Evolutionary conservation across 2,888 invertebrate species (phyloP).

Genomic region (Lymantria dispar): DNA sequence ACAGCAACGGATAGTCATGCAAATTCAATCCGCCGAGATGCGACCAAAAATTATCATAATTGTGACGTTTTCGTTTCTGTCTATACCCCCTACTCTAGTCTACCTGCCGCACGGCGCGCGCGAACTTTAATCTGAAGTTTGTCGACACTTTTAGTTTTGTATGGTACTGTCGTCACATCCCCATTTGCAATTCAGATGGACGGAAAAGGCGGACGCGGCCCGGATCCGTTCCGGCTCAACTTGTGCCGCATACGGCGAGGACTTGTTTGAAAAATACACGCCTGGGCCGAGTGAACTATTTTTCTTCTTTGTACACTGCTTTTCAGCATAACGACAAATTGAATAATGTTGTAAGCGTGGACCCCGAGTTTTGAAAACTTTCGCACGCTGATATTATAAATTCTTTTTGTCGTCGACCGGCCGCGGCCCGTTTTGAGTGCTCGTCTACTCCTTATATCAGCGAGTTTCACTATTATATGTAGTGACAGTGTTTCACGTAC

Average conservation of each 20-base stretch:
- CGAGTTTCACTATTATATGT: too few relatives aligned
- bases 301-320: slow-evolving; percentile 55
- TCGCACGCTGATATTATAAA: slow-evolving; percentile 31
- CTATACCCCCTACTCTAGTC: too few relatives aligned
- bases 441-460: not conserved
- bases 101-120: slow-evolving; percentile 64
- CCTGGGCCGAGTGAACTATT: slow-evolving; percentile 46
- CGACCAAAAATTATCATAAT: slow-evolving; percentile 79
- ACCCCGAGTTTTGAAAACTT: slow-evolving; percentile 38
- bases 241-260: slow-evolving; percentile 54
- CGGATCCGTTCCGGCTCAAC: slow-evolving; percentile 56
- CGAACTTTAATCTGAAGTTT: slow-evolving; percentile 80
- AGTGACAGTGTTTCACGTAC: too few relatives aligned
- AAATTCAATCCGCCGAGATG: slow-evolving; percentile 79
- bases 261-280: slow-evolving; percentile 76
- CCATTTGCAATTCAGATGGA: slow-evolving; percentile 80
- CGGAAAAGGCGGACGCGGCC: slow-evolving; percentile 70
- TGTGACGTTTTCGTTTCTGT: slow-evolving; percentile 80
- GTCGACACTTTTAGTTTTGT: slow-evolving; percentile 80
- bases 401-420: slow-evolving; percentile 28
- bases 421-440: not conserved
- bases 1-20: slow-evolving; percentile 80
- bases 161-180: slow-evolving; percentile 73
- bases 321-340: slow-evolving; percentile 67
- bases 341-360: slow-evolving; percentile 60